phyloP scores from a whole-genome alignment of 2,888 invertebrate genomes.

The Drosophila cognata region DNA sequence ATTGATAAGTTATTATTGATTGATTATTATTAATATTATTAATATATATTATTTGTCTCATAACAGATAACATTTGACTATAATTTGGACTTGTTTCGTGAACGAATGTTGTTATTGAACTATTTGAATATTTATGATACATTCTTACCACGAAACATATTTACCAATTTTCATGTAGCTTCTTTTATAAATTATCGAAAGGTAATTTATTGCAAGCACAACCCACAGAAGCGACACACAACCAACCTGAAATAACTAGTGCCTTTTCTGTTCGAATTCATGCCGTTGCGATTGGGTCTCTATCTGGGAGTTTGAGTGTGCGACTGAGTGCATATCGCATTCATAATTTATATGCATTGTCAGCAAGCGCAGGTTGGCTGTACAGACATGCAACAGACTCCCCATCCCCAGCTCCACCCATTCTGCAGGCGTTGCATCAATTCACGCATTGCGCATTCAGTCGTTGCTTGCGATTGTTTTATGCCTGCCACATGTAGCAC shows the following conservation, averaged over 20 bases:
- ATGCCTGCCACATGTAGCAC: constrained; percentile 58
- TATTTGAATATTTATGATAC: not conserved
- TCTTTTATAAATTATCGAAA: constrained; percentile 8
- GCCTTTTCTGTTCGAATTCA: not conserved
- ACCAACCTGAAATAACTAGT: not conserved
- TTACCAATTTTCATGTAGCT: not conserved
- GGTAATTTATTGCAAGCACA: constrained; percentile 8
- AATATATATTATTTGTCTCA: not conserved
- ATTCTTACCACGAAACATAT: not conserved
- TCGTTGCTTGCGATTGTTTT: constrained; percentile 74
- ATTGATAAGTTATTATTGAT: not conserved
- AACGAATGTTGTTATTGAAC: not conserved
- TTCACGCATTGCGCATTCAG: constrained; percentile 65
- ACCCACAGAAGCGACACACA: not conserved
- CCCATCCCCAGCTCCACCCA: not conserved
- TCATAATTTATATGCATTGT: constrained; percentile 78
- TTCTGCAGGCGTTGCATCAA: constrained; percentile 26
- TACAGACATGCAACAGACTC: constrained; percentile 1
- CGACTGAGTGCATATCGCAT: constrained; percentile 64
- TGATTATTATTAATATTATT: not conserved
- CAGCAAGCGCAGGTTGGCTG: constrained; percentile 70
- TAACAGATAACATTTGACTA: not conserved
- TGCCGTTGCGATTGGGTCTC: constrained; percentile 12
- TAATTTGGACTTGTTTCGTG: not conserved
- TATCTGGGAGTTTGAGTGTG: constrained; percentile 53